Evolutionary conservation across 1,140 invertebrate species (phyloP), one percentile per base, ranked within the genome.

Genomic region (Lordiphosa clarofinis): DNA sequence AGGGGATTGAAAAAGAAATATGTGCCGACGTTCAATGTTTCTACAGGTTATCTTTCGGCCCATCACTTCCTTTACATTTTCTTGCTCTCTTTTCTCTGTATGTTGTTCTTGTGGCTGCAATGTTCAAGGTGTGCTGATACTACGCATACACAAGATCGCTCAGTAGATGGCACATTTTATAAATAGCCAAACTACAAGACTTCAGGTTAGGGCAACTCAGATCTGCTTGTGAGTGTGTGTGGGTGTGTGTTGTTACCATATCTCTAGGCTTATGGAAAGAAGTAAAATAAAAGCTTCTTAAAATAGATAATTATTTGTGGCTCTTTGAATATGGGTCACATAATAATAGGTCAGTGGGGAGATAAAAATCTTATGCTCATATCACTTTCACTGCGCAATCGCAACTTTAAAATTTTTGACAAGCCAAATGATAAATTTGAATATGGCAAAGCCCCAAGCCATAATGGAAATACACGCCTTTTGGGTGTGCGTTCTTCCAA

Each of bases 121-220:
- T 36, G 28, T 49, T 67, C 63, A 68, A 68, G 73, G 63, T 72
- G 56, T 57, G 55, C 21, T 44, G 44, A 62, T 75, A 38, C 38
- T 70, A 66, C 43, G 76, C 75, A 73, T 61, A 70, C 53, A 74
- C 50, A 53, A 60, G 52, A 64, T 60, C 39, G 52, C 37, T 60
- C 39, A 44, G 43, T 69, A 60, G 53, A 72, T 78, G 58, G 31
- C 49, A 52, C 33, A 37, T 66, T 66, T 58, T 81, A 81, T 81
- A 72, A 61, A 68, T 81, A 81, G 76, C 37, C 24, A 46, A 46
- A 54, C 46, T 58, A 43, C 57, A 52, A 64, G 62, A 63, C 67
- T 69, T 76, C 53, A 61, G 73, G 56, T 76, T 82, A 76, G 72
- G 76, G 58, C 76, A 75, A 72, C 67, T 60, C 43, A 58, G 63